A percentile compares a stretch with the other conserved stretches of the same genome.
Evolutionary conservation across 2,113 vertebrate species (phyloP).

Genomic region (Dipodomys stephensi): DNA sequence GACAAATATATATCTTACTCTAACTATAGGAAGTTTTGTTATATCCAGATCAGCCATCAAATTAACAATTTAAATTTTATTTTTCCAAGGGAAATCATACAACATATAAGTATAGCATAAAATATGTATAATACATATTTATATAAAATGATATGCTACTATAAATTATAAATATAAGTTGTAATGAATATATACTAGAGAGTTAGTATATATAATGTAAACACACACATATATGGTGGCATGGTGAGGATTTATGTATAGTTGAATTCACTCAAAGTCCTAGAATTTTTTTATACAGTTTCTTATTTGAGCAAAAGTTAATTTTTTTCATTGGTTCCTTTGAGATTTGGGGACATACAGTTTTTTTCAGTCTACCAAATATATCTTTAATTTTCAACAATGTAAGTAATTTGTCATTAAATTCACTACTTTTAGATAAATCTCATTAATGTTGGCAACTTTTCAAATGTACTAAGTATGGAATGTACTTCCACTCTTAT

Average conservation of each 20-base stretch:
- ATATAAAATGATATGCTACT: neutral
- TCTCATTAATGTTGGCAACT: slow-evolving; percentile 68
- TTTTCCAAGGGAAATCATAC: slow-evolving; percentile 29
- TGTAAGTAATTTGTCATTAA: slow-evolving; percentile 55
- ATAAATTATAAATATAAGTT: neutral
- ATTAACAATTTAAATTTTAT: slow-evolving; percentile 22
- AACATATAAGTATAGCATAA: too few species aligned
- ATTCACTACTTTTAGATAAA: slow-evolving; percentile 64
- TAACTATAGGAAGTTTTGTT: neutral
- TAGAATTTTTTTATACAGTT: slow-evolving; percentile 14
- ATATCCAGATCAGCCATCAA: neutral
- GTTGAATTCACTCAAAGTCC: slow-evolving; percentile 13
- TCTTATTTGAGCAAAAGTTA: neutral
- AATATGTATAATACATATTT: neutral
- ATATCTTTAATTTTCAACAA: neutral
- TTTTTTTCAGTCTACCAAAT: slow-evolving; percentile 17
- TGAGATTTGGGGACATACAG: slow-evolving; percentile 39
- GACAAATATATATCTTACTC: neutral
- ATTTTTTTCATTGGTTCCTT: slow-evolving; percentile 10
- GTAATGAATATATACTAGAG: neutral
- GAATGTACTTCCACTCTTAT: slow-evolving; percentile 52
- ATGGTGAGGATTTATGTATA: neutral
- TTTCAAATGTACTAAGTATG: slow-evolving; percentile 53
- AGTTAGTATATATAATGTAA: neutral
- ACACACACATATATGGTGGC: neutral